Conservation (phyloP, 2,888 invertebrate genomes). For the Balanococcus diminutus region DNA sequence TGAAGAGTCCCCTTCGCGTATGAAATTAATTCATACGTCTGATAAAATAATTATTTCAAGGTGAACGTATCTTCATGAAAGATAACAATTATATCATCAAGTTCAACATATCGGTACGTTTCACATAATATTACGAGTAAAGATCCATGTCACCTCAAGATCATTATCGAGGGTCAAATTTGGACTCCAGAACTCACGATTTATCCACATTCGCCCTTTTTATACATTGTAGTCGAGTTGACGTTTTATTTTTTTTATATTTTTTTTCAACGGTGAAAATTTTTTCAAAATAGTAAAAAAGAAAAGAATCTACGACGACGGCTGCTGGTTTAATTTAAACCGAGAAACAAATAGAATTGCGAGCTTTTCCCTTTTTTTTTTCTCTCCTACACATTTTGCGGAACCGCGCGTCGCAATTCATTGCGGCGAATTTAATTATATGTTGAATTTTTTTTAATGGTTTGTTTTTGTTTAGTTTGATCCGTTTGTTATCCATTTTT, state of each 20-base stretch:
- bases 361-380: background rate
- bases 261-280: background rate
- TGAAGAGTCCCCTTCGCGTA: background rate
- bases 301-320: slow-evolving; percentile 34
- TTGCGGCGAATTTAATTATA: slow-evolving; percentile 35
- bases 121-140: background rate
- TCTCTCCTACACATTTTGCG: background rate
- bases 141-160: slow-evolving; percentile 26
- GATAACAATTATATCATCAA: slow-evolving; percentile 35
- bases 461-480: slow-evolving; percentile 38
- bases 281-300: background rate
- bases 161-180: slow-evolving; percentile 30
- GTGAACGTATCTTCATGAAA: slow-evolving; percentile 33
- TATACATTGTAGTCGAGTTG: background rate
- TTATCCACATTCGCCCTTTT: background rate
- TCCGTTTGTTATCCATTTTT: slow-evolving; percentile 37
- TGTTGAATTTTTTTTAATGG: slow-evolving; percentile 40
- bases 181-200: background rate
- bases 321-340: slow-evolving; percentile 7
- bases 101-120: background rate
- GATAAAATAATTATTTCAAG: slow-evolving; percentile 39
- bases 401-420: slow-evolving; percentile 18
- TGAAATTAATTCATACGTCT: slow-evolving; percentile 11
- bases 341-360: slow-evolving; percentile 17
- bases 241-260: too few species aligned